Conservation (phyloP, 2,113 vertebrate species). For the Candoia aspera region DNA sequence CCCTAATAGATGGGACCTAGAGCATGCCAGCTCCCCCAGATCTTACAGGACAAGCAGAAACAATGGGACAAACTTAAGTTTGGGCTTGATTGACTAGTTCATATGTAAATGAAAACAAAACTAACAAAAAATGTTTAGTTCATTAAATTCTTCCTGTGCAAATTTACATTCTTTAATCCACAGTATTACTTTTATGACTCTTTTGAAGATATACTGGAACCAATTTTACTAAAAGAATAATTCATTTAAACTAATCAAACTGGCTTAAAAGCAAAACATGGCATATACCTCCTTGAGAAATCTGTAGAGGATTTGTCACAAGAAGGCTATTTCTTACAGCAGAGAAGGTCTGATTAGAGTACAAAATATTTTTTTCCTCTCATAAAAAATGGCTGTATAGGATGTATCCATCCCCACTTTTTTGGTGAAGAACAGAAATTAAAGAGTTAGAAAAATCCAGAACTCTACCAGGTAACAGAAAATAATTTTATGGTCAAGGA, state of each 20-base stretch:
- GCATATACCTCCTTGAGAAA: background rate
- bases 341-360: background rate
- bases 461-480: background rate
- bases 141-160: background rate
- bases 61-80: background rate
- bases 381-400: background rate
- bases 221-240: background rate
- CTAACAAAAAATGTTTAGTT: background rate
- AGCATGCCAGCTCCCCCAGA: too few relatives aligned
- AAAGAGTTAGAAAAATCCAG: background rate
- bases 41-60: too few relatives aligned
- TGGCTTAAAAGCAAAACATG: background rate
- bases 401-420: background rate
- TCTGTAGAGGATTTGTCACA: background rate
- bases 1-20: too few relatives aligned
- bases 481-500: slow-evolving; percentile 16
- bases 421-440: background rate
- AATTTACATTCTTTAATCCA: background rate
- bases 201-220: background rate
- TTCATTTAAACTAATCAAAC: background rate
- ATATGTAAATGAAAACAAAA: slow-evolving; percentile 8
- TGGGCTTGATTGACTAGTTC: background rate
- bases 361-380: slow-evolving; percentile 4
- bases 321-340: background rate
- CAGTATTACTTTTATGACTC: background rate